A percentile compares a stretch with the other conserved stretches of the same genome.
Evolutionary conservation across 2,888 invertebrate genomes (phyloP).

Genomic region (Eristalinus sepulchralis): DNA sequence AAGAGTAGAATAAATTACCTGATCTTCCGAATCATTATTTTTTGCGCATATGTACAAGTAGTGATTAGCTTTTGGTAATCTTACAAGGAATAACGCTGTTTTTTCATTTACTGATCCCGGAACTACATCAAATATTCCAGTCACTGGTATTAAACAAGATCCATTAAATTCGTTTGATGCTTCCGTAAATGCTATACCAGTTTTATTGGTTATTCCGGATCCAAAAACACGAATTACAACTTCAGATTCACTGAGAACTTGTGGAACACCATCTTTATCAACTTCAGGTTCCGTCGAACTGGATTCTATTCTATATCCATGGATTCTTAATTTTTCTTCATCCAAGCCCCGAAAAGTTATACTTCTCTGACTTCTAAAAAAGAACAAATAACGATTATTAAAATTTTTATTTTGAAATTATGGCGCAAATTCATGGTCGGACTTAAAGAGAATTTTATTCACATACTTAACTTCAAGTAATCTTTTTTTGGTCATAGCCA

Average conservation of each 20-base stretch:
- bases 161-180: conserved; percentile 82
- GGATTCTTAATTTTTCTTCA: conserved; percentile 66
- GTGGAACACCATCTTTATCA: conserved; percentile 84
- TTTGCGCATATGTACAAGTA: conserved; percentile 83
- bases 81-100: conserved; percentile 83
- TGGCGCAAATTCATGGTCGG: too few species aligned
- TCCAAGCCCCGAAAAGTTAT: neutral
- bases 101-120: conserved; percentile 80
- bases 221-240: conserved; percentile 89
- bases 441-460: too few species aligned
- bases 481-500: too few species aligned
- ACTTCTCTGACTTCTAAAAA: neutral
- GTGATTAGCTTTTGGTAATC: conserved; percentile 81
- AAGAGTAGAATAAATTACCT: conserved; percentile 63
- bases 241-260: conserved; percentile 84
- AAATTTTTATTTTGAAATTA: neutral
- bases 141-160: conserved; percentile 82
- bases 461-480: too few species aligned
- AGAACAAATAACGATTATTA: neutral
- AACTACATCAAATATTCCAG: conserved; percentile 81
- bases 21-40: conserved; percentile 74
- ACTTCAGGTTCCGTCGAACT: conserved; percentile 73
- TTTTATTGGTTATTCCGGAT: conserved; percentile 84
- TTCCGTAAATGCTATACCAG: conserved; percentile 88
- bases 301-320: conserved; percentile 76